Base-by-base conservation (phyloP, 2,888 invertebrate genomes). In the Hedya salicella region DNA sequence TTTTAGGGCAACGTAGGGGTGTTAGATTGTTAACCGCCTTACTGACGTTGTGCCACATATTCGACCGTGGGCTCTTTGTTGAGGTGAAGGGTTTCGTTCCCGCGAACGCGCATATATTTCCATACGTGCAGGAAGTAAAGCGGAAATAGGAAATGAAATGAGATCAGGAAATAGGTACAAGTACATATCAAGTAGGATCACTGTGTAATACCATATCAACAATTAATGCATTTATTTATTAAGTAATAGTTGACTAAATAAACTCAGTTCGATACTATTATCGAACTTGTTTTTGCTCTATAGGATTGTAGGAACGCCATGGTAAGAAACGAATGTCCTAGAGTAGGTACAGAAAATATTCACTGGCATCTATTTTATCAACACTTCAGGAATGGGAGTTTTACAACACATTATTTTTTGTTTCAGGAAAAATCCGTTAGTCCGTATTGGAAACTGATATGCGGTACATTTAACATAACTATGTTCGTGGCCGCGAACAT, bases 401-500 rank as follows among this genome's bases (percentile, higher is more conserved):
- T 25, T 25, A 25, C 4, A 25, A 25, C 25, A n/a, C n/a, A n/a
- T n/a, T 25, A 6, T 25, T 64, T 70, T 46, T 56, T 36, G 68
- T 77, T 82, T 69, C 83, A 91, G 91, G 87, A 86, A 75, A 89
- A 80, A 68, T 70, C 77, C n/a, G 77, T 88, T 50, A 85, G 83
- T 67, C 87, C 89, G 13, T 82, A 82, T 64, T 89, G 87, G 88
- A 88, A 88, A 74, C 67, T 89, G 48, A 79, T 82, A 19, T 88
- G 87, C 70, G 89, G 87, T 36, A 78, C 82, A 40, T 86, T 91
- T 72, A 90, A 90, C 77, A 82, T 89, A 70, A 75, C 78, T 16
- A 85, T 87, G 78, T 89, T 89, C 69, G 79, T 86, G 16, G 81
- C 85, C 1, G 83, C 86, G 11, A 90, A 86, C 69, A 77, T 90